Conservation (phyloP, 2,113 vertebrate species). For the Otis tarda region DNA sequence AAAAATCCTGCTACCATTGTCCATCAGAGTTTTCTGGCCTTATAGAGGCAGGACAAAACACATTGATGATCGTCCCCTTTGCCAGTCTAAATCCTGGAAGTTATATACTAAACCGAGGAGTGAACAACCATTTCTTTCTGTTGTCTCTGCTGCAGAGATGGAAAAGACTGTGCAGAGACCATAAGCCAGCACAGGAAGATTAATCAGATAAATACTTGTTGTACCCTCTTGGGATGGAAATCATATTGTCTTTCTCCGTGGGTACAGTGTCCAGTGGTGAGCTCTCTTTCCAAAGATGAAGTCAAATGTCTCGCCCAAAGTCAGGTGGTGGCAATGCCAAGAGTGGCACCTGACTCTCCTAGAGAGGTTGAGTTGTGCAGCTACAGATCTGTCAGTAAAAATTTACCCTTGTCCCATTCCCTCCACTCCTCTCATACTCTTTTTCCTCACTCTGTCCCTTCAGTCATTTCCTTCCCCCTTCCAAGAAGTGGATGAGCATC, state of each 20-base stretch:
- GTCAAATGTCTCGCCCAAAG: background rate
- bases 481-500: background rate
- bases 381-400: background rate
- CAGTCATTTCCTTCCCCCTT: background rate
- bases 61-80: background rate
- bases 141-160: background rate
- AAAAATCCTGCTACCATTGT: fast-evolving
- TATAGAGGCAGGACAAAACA: background rate
- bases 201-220: background rate
- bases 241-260: background rate
- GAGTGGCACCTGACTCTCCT: background rate
- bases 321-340: background rate
- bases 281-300: background rate
- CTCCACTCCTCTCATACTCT: background rate
- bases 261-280: fast-evolving
- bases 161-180: background rate
- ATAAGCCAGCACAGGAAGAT: background rate
- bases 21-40: background rate
- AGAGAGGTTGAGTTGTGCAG: fast-evolving
- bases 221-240: background rate
- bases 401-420: background rate
- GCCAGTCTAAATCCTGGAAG: background rate
- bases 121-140: background rate
- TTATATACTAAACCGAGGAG: fast-evolving
- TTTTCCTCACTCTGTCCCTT: background rate